A percentile compares a stretch with the other conserved stretches of the same genome.
phyloP scores from a whole-genome alignment of 2,797 vertebrate species.

The Crypturellus tataupa region DNA sequence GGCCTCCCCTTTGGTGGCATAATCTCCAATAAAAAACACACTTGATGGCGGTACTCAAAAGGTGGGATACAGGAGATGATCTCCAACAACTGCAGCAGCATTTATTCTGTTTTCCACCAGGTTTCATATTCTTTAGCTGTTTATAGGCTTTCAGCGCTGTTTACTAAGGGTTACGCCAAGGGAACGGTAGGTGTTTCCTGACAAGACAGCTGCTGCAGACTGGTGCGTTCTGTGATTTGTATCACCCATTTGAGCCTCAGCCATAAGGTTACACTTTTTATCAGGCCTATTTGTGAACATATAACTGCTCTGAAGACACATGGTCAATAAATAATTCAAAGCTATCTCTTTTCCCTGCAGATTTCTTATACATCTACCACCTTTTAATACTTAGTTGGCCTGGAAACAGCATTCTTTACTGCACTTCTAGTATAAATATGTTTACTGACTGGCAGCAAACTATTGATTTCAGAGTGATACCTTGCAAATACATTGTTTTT shows the following conservation, averaged over 20 bases:
- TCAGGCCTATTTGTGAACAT: constrained; percentile 77
- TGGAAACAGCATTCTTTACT: constrained; percentile 77
- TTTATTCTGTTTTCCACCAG: constrained; percentile 9
- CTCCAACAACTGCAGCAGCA: not conserved
- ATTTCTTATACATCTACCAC: constrained; percentile 72
- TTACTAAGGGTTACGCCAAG: constrained; percentile 45
- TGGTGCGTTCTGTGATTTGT: constrained; percentile 78
- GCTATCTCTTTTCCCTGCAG: constrained; percentile 75
- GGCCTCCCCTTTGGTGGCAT: not conserved
- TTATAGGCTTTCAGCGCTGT: not conserved
- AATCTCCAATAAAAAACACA: constrained; percentile 28
- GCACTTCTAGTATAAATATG: constrained; percentile 73
- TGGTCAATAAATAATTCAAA: constrained; percentile 84
- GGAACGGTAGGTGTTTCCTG: constrained; percentile 60
- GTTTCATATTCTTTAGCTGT: not conserved
- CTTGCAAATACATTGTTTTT: constrained; percentile 17
- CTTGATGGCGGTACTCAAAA: not conserved
- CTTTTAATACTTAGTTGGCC: constrained; percentile 75
- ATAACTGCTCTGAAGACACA: constrained; percentile 77
- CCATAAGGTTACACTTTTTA: constrained; percentile 76
- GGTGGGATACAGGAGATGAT: not conserved
- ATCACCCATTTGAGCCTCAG: constrained; percentile 70
- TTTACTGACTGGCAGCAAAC: constrained; percentile 72
- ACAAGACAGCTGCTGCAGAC: constrained; percentile 60
- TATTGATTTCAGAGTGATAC: constrained; percentile 19